Base-by-base conservation (phyloP, 2,888 invertebrate genomes). In the Orchesellides sinensis region DNA sequence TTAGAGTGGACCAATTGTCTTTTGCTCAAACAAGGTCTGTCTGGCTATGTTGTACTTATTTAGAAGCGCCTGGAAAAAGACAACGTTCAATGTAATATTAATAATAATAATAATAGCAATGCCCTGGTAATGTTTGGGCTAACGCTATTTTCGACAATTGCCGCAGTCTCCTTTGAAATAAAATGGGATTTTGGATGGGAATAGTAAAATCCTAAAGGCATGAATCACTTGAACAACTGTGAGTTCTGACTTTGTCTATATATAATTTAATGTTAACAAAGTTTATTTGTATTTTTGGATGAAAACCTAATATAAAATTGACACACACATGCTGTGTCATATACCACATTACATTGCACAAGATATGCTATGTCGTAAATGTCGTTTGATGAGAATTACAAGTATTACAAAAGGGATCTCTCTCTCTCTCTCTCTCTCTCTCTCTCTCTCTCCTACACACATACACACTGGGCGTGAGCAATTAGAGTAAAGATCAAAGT, bases 401-500 rank as follows among this genome's bases (percentile, higher is more conserved):
- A 59, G 8, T 59, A 59, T 59, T 59, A 59, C 29, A 29, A 59
- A 35, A 59, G 59, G 29, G 27, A 29, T 59, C 27, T 59, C 5
- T 35, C 35, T 61, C n/a, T n/a, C n/a, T n/a, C n/a, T n/a, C n/a
- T n/a, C n/a, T n/a, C n/a, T n/a, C n/a, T n/a, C n/a, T n/a, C n/a
- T n/a, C n/a, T n/a, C n/a, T n/a, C n/a, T n/a, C n/a, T n/a, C n/a
- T n/a, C n/a, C n/a, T n/a, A n/a, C n/a, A n/a, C n/a, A n/a, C n/a
- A n/a, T n/a, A n/a, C 40, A 23, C 35, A 63, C 3, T n/a, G 63
- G 63, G 63, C 63, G 63, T 35, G 12, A 19, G 63, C 63, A 77
- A 68, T 66, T 68, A 47, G 49, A 68, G 65, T 32, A 23, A 68
- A 77, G 56, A 77, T 77, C 77, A 77, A 77, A 77, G 68, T 6